Percentiles rank a stretch among this genome's conserved stretches.
phyloP scores from a whole-genome alignment of 2,888 invertebrate genomes.

The Pyralis farinalis region DNA sequence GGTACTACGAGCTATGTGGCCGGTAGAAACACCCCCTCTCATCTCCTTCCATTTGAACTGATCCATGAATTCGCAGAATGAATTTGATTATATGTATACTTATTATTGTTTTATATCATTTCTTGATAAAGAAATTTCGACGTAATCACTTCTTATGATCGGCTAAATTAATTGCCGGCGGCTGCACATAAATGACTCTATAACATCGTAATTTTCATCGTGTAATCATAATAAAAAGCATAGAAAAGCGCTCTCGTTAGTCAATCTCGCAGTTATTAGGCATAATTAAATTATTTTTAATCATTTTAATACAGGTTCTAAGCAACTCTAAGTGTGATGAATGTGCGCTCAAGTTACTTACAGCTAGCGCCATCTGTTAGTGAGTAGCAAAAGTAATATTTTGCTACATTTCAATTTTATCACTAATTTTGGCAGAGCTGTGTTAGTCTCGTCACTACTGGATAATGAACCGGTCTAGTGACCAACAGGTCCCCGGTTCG shows the following conservation, averaged over 20 bases:
- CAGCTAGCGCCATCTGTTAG: slow-evolving; percentile 52
- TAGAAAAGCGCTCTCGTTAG: background rate
- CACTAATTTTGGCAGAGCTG: no score
- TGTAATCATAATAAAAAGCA: background rate
- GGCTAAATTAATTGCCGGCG: background rate
- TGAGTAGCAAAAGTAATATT: slow-evolving; percentile 42
- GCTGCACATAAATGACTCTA: slow-evolving; percentile 5
- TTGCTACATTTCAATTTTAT: no score
- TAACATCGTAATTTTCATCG: background rate
- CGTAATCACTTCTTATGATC: background rate
- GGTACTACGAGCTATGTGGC: no score
- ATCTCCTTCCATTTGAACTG: no score
- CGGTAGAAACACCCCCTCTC: no score
- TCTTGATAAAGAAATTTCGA: no score
- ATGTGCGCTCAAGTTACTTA: background rate
- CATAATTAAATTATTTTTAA: slow-evolving; percentile 48
- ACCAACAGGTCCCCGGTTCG: no score
- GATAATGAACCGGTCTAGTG: no score
- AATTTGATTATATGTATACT: no score
- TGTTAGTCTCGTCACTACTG: no score
- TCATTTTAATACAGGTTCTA: slow-evolving; percentile 18
- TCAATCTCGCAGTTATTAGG: slow-evolving; percentile 37
- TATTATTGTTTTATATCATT: no score
- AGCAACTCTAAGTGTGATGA: slow-evolving; percentile 4
- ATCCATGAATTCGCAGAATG: no score